phyloP scores from a whole-genome alignment of 2,797 vertebrate genomes.

The Phataginus tricuspis region DNA sequence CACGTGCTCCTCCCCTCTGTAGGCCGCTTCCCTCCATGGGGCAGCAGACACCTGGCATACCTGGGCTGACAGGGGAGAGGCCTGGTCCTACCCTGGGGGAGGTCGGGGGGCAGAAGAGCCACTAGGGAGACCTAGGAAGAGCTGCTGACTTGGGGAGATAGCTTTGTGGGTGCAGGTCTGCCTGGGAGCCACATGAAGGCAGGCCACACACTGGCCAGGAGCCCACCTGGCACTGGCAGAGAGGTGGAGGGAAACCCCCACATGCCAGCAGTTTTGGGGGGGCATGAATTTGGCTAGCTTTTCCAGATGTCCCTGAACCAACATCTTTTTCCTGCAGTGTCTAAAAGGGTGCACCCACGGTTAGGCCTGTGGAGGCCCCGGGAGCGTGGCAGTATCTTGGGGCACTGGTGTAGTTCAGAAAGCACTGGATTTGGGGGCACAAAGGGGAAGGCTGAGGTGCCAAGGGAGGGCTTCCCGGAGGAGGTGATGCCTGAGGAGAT shows the following conservation, averaged over 20 bases:
- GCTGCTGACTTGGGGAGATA: background rate
- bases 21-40: background rate
- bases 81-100: background rate
- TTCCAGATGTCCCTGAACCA: background rate
- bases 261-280: background rate
- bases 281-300: background rate
- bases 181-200: background rate
- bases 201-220: background rate
- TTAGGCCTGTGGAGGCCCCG: background rate
- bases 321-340: background rate
- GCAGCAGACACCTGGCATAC: background rate
- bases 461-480: background rate
- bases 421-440: background rate
- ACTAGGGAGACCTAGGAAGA: background rate
- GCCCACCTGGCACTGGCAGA: background rate
- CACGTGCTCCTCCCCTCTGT: background rate
- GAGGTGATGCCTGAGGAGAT: background rate
- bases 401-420: too few species aligned
- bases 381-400: too few species aligned
- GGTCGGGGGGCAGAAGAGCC: too few species aligned
- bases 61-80: background rate
- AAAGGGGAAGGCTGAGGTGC: background rate
- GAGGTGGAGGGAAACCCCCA: too few species aligned
- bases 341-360: accelerated
- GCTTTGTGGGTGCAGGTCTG: too few species aligned